Evolutionary conservation across 2,113 vertebrate species (phyloP), one percentile per base, ranked within the genome.

Genomic region (Polypterus senegalus): DNA sequence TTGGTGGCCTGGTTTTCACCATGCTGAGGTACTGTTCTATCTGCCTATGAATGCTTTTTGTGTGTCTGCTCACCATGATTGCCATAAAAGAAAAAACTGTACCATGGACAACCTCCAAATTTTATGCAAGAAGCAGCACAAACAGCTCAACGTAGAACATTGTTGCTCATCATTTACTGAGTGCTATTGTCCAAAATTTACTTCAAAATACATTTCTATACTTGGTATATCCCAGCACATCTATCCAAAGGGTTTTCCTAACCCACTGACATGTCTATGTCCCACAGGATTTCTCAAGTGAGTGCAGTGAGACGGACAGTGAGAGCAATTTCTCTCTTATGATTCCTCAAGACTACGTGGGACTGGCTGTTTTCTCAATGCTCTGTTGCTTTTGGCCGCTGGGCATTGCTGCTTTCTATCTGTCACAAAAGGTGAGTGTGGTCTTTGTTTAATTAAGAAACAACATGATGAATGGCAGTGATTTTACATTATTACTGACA

Each of bases 371-470:
- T 61, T 94, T 94, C 84, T 93, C 91, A 48, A 90, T 92, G 89
- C 84, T 93, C 54, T 92, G 91, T 68, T 93, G 90, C 68, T 93
- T 94, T 78, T 94, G 90, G 92, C 90, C 91, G 2, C 74, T 92
- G 69, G 92, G 91, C 71, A 92, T 93, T 1, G 89, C 87, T 3
- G 89, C 91, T 48, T 94, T 93, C 79, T 92, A 89, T 77, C 81
- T 93, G 60, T 91, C 90, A 60, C 89, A 91, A 71, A 92, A 92
- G 88, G 90, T 92, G 77, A 72, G 70, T 67, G 5, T 49, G 6
- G 2, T 27, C 27, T 27, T 27, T 27, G 2, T 27, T 27, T 27
- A 27, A 1, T 27, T 27, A 27, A 27, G 27, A 27, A 27, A 27
- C 27, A 27, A 27, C 27, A 27, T 27, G 27, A 27, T 27, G 27